These are phyloP conservation scores for Hemithea aestivaria DNA, from an alignment of 2,888 invertebrate genomes.

Conservation along the genomic window DNA sequence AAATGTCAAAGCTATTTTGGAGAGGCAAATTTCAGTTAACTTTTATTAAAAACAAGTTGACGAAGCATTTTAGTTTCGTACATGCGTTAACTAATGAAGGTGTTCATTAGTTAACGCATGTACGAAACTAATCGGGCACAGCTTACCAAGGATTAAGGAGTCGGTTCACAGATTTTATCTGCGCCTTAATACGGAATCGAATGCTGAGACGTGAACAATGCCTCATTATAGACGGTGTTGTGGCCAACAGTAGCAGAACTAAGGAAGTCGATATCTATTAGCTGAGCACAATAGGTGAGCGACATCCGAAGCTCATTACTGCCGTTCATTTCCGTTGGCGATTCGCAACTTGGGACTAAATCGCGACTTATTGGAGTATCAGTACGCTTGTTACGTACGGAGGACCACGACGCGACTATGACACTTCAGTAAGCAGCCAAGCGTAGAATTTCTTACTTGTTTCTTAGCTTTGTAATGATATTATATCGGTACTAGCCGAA, in stretches of 20 bases:
- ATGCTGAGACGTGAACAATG: conserved; percentile 66
- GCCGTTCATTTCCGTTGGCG: conserved; percentile 70
- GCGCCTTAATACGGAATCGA: conserved; percentile 58
- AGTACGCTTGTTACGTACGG: conserved; percentile 36
- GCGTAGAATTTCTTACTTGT: conserved; percentile 6
- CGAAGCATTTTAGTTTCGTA: conserved; percentile 22
- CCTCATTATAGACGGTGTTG: conserved; percentile 65
- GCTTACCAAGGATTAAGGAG: conserved; percentile 41
- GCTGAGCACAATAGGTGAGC: conserved; percentile 77
- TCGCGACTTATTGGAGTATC: conserved; percentile 50
- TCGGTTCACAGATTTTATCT: conserved; percentile 47
- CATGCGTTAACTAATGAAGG: no score
- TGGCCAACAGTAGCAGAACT: conserved; percentile 60
- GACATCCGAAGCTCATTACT: conserved; percentile 79
- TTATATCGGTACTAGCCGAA: conserved; percentile 5
- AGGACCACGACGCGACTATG: conserved; percentile 5
- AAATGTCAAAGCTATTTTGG: conserved; percentile 56
- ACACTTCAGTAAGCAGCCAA: conserved; percentile 11
- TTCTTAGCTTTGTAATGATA: conserved; percentile 7
- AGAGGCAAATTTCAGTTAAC: conserved; percentile 47
- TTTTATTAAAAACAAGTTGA: no score
- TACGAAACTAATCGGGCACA: conserved; percentile 26
- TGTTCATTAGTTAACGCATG: no score
- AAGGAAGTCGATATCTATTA: conserved; percentile 78
- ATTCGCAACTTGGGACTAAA: conserved; percentile 67